Conservation (phyloP, 2,888 invertebrate species). For the Anagyrus pseudococci region DNA sequence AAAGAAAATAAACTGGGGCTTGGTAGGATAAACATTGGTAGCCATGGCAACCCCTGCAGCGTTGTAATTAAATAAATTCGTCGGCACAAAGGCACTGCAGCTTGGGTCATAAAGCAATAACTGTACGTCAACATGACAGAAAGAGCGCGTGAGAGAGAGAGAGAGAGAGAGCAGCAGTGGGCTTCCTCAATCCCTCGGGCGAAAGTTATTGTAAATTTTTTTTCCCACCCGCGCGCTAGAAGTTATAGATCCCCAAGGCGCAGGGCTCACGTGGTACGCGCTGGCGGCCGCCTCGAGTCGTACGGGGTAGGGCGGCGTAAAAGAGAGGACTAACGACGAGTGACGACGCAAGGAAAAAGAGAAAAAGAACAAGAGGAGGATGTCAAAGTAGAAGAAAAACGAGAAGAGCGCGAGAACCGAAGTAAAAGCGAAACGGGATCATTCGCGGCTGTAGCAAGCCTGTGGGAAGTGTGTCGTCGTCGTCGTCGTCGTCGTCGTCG, state of each 20-base stretch:
- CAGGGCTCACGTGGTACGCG: no score
- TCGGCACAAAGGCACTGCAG: neutral
- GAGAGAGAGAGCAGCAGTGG: no score
- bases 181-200: neutral
- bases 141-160: neutral
- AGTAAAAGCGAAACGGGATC: neutral
- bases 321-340: neutral
- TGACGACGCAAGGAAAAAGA: neutral
- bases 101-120: neutral
- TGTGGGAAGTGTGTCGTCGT: neutral
- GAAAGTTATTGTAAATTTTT: neutral
- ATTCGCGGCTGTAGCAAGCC: neutral
- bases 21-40: no score
- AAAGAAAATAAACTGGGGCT: no score
- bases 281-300: neutral
- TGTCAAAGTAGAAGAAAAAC: no score
- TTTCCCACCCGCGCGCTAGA: neutral
- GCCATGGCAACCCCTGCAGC: no score
- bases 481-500: no score
- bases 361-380: neutral
- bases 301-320: no score
- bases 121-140: neutral
- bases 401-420: neutral
- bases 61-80: neutral
- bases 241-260: conserved; percentile 2